phyloP scores from a whole-genome alignment of 2,797 vertebrate genomes.

The Pogonophryne albipinna region DNA sequence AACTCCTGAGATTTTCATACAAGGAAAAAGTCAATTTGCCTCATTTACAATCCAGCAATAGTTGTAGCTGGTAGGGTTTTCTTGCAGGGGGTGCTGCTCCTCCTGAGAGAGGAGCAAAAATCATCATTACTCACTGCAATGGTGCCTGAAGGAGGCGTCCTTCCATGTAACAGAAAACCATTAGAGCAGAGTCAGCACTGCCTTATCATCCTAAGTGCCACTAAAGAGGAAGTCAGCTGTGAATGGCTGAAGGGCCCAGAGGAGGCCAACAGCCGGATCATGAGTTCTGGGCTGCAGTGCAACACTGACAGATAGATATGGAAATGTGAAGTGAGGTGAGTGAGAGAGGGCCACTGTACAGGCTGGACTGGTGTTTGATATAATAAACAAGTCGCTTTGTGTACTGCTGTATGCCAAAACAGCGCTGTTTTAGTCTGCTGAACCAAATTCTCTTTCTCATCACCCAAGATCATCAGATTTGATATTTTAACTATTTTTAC shows the following conservation, averaged over 20 bases:
- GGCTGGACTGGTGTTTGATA: constrained; percentile 24
- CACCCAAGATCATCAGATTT: too few relatives aligned
- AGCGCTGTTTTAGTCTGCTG: too few relatives aligned
- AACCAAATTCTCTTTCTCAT: too few relatives aligned
- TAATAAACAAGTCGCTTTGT: too few relatives aligned
- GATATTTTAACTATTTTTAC: too few relatives aligned
- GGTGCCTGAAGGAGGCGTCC: constrained; percentile 67
- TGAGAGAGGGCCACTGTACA: not conserved
- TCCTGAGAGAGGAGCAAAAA: constrained; percentile 38
- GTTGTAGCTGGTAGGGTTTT: constrained; percentile 2
- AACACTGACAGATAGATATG: constrained; percentile 1
- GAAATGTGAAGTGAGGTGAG: constrained; percentile 24
- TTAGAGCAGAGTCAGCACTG: constrained; percentile 66
- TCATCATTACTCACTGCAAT: constrained; percentile 51
- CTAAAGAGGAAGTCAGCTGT: constrained; percentile 75
- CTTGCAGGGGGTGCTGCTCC: constrained; percentile 15
- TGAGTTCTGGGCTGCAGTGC: constrained; percentile 43
- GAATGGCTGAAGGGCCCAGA: constrained; percentile 67
- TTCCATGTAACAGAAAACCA: constrained; percentile 57
- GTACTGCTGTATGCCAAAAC: too few relatives aligned
- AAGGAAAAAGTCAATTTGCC: too few relatives aligned
- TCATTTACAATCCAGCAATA: constrained; percentile 7
- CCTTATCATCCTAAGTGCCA: constrained; percentile 48
- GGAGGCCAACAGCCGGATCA: constrained; percentile 67
- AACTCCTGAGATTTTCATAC: too few relatives aligned